Evolutionary conservation across 2,888 invertebrate species (phyloP), one percentile per base, ranked within the genome.

Genomic region (Dromius quadrimaculatus): DNA sequence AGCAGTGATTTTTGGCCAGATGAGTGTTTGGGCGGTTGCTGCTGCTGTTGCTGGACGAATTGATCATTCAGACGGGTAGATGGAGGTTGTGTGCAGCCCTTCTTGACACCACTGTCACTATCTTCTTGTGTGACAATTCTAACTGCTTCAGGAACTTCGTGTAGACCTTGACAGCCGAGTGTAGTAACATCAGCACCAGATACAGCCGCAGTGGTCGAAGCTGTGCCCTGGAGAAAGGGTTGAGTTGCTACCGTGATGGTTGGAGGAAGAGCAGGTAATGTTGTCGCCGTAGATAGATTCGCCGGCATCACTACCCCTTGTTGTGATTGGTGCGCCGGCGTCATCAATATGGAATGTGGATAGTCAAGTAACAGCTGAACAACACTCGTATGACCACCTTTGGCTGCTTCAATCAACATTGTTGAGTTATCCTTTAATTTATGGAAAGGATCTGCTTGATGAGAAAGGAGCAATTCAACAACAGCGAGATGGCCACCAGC

Each of bases 391-490:
- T 98, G 98, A 0, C 98, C 98, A 59, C 98, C 97, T 84, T 97
- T 97, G 54, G 98, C 94, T 61, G 98, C 98, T 84, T 99, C 98
- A 77, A 99, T 98, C 76, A 99, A 87, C 92, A 98, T 98, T 65
- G 97, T 98, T 72, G 97, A 96, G 83, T 97, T 97, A 84, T 99
- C 90, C 87, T 98, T 97, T 61, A 99, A 88, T 84, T 95, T 97
- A 85, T 97, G 95, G 83, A 94, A 94, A 59, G 97, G 96, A 85
- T 98, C 95, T 43, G 97, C 97, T 76, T 94, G 92, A 84, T 94
- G 92, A 64, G 93, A 90, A 72, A 99, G 87, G 74, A 99, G 86
- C 78, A 95, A 86, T 84, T 98, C 95, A 19, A 98, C 98, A 61
- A 97, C 95, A 75, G 92, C 89, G 75, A 94, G 88, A 84, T 98